Conservation (phyloP, 2,113 vertebrate genomes). For the Rhea americana region DNA sequence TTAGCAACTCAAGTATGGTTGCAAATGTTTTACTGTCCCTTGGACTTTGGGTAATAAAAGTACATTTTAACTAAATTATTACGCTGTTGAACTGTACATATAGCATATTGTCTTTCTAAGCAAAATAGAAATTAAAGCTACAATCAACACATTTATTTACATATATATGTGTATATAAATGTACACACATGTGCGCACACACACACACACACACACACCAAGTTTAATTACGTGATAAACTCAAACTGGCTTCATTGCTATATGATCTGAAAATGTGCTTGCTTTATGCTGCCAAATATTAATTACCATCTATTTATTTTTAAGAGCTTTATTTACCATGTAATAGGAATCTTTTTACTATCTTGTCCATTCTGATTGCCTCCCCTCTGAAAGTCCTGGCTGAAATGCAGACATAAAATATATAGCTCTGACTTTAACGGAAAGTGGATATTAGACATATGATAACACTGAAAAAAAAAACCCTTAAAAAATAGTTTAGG, state of each 20-base stretch:
- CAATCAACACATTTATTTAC: not conserved
- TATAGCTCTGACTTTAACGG: not conserved
- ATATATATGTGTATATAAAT: not conserved
- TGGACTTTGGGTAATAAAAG: slow-evolving; percentile 28
- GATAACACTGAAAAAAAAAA: not conserved
- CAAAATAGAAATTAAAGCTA: not conserved
- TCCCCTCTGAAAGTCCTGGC: not conserved
- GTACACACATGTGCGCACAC: too few relatives aligned
- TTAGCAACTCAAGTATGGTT: slow-evolving; percentile 18
- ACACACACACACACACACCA: not conserved
- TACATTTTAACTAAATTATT: slow-evolving; percentile 31
- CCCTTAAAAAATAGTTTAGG: not conserved
- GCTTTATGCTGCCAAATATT: not conserved
- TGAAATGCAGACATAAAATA: not conserved
- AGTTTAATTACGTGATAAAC: not conserved
- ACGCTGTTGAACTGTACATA: not conserved
- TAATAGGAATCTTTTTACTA: not conserved
- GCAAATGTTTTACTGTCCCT: not conserved
- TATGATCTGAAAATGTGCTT: not conserved
- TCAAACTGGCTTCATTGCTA: not conserved
- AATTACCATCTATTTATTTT: not conserved
- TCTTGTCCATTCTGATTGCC: not conserved
- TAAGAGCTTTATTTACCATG: not conserved
- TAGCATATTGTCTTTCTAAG: not conserved
- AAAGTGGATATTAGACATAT: not conserved